Evolutionary conservation across 2,797 vertebrate species (phyloP).

Genomic region (Anabacerthia variegaticeps): DNA sequence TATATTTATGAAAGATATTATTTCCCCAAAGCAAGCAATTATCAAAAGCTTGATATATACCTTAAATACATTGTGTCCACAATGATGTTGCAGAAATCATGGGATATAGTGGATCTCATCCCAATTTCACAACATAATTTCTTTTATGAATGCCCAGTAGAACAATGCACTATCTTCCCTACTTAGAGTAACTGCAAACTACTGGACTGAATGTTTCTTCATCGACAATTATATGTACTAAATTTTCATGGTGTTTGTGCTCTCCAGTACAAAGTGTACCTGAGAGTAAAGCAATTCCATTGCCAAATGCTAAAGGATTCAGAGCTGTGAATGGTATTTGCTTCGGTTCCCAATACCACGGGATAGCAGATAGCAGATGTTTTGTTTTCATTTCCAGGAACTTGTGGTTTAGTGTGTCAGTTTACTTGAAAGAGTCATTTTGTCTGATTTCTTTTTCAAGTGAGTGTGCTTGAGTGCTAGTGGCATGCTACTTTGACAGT

Average conservation of each 20-base stretch:
- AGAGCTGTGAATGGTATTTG: neutral
- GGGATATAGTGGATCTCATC: neutral
- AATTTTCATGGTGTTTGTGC: neutral
- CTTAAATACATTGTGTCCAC: neutral
- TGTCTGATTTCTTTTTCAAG: constrained; percentile 3
- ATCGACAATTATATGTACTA: neutral
- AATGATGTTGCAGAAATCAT: neutral
- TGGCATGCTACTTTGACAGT: neutral
- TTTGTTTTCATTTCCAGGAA: neutral
- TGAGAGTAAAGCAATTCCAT: neutral
- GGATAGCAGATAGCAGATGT: neutral
- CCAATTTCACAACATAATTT: neutral
- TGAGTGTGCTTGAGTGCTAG: neutral
- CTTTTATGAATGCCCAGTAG: neutral
- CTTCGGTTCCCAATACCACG: neutral
- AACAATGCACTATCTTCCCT: neutral
- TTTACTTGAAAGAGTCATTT: neutral
- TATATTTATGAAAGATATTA: neutral
- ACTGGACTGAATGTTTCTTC: neutral
- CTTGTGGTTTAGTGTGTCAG: neutral
- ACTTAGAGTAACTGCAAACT: neutral
- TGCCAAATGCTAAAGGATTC: neutral
- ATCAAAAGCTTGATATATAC: neutral
- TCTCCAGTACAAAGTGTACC: neutral
- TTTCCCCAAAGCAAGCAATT: neutral